A percentile compares a stretch with the other conserved stretches of the same genome.
Evolutionary conservation across 37 sponge, comb jelly and placozoan species (phyloP).

Genomic region (Petrosia ficiformis): DNA sequence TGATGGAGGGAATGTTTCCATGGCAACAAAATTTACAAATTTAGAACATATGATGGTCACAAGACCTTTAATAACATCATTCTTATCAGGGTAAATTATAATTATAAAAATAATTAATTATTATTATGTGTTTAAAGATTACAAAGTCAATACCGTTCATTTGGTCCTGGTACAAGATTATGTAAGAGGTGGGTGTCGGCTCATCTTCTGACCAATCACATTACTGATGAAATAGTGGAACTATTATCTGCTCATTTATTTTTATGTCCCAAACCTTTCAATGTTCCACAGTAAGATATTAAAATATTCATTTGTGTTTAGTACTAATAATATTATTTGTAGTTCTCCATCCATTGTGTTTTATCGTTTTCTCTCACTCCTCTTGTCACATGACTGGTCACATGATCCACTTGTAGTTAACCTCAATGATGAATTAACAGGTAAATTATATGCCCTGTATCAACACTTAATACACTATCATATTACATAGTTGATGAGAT

Average conservation of each 20-base stretch:
- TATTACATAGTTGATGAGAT: conserved; percentile 38
- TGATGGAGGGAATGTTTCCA: too few relatives aligned
- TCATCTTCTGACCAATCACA: conserved; percentile 84
- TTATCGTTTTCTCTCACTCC: conserved; percentile 83
- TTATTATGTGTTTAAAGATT: too few relatives aligned
- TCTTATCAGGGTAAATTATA: conserved; percentile 54
- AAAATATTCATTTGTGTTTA: background rate
- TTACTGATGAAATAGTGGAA: conserved; percentile 88
- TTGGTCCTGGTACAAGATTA: conserved; percentile 63
- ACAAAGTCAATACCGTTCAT: conserved; percentile 69
- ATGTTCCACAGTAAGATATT: conserved; percentile 66
- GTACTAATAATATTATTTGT: conserved; percentile 25
- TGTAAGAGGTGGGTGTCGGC: conserved; percentile 86
- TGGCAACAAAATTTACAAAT: background rate
- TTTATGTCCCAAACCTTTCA: conserved; percentile 54
- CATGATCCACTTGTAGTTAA: conserved; percentile 84
- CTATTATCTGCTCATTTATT: conserved; percentile 85
- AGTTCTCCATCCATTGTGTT: conserved; percentile 66
- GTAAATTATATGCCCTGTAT: conserved; percentile 35
- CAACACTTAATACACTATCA: too few relatives aligned
- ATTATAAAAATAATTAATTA: background rate
- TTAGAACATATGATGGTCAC: conserved; percentile 32
- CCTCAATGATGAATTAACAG: conserved; percentile 69
- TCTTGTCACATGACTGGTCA: conserved; percentile 76
- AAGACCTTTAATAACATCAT: conserved; percentile 54